Evolutionary conservation across 2,888 invertebrate species (phyloP), one percentile per base, ranked within the genome.

Genomic region (Hydraecia micacea): DNA sequence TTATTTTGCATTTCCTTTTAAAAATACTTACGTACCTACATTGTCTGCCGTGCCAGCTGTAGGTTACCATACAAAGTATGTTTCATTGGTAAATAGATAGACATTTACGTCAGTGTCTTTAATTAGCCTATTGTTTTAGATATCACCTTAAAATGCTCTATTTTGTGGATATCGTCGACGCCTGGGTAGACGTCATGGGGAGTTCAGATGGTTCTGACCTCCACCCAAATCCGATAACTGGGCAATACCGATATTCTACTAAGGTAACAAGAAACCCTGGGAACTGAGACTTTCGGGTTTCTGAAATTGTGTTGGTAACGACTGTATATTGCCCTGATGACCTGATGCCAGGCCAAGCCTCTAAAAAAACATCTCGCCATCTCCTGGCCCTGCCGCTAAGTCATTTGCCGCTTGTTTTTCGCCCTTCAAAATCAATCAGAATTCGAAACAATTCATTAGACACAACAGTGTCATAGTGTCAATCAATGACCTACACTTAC

Each of bases 41-140:
- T 71, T 71, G 75, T 79, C 21, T 66, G 5, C 11, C n/a, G 49
- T 63, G 63, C 68, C 81, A 76, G 63, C n/a, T n/a, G n/a, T 49
- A 42, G 15, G 5, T 52, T 81, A 76, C 65, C 58, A 81, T 81
- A 72, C 11, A 58, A 49, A 66, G 46, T 46, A 3, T 46, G 46
- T 46, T 46, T 15, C 46, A 46, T 46, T 46, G 13, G 15, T 39
- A 60, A 60, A 62, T 52, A 62, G 15, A 32, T 62, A 4, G 46
- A 28, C 5, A 7, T 8, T 46, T 66, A 55, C 6, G 28, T 32
- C 7, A 63, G 15, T 39, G 8, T n/a, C 2, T 32, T 60, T 58
- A 32, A 5, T 70, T 18, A 21, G 49, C 13, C 18, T 11, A 28
- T 25, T 63, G 21, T n/a, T 72, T 18, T n/a, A n/a, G 13, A 32